phyloP scores from a whole-genome alignment of 2,113 vertebrate species.

The Sinocyclocheilus rhinocerous region DNA sequence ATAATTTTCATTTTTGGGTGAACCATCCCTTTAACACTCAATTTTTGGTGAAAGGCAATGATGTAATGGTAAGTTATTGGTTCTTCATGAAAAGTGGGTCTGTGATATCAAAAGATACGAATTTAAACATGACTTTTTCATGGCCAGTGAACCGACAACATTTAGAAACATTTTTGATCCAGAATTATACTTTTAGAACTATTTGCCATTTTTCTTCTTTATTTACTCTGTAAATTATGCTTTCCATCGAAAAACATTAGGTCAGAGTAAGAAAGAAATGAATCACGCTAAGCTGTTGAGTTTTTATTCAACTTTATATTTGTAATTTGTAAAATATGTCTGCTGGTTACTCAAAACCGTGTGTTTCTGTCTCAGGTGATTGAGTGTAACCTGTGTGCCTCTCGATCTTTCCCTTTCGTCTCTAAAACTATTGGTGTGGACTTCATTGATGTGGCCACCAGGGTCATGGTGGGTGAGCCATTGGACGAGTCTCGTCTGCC shows the following conservation, averaged over 20 bases:
- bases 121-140: slow-evolving; percentile 52
- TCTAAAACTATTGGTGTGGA: slow-evolving; percentile 94
- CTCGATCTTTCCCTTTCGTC: slow-evolving; percentile 94
- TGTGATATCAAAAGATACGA: slow-evolving; percentile 35
- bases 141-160: not conserved
- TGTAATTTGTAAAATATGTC: not conserved
- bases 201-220: not conserved
- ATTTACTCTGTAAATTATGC: not conserved
- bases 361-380: slow-evolving; percentile 81
- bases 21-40: slow-evolving; percentile 78
- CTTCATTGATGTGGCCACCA: slow-evolving; percentile 91
- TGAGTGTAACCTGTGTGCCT: slow-evolving; percentile 92
- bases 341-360: not conserved
- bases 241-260: not conserved
- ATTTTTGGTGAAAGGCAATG: slow-evolving; percentile 90
- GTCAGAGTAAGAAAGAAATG: not conserved
- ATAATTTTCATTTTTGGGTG: too few relatives aligned
- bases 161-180: slow-evolving; percentile 1
- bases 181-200: not conserved
- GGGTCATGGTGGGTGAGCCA: slow-evolving; percentile 88
- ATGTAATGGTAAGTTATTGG: slow-evolving; percentile 88
- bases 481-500: slow-evolving; percentile 84
- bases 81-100: slow-evolving; percentile 21
- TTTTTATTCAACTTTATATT: not conserved
- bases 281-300: not conserved